phyloP scores from a whole-genome alignment of 2,888 invertebrate species.

The Chrysolina oricalcia region DNA sequence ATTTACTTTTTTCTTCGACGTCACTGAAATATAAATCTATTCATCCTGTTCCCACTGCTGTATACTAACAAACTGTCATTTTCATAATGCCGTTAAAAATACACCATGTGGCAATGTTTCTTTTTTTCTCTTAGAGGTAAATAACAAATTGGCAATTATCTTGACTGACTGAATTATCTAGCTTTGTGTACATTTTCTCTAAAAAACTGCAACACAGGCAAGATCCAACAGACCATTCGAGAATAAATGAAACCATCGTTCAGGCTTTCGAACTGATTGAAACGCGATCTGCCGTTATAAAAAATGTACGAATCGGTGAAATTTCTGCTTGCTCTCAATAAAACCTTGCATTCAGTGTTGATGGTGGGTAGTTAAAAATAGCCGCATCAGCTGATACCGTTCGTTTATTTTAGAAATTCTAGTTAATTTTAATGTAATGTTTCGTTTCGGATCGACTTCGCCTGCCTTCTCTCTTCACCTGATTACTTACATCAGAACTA shows the following conservation, averaged over 20 bases:
- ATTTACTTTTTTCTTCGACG: too few species aligned
- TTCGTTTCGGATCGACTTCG: slow-evolving; percentile 19
- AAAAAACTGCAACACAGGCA: background rate
- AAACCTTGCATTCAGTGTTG: slow-evolving; percentile 43
- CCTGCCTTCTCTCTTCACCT: slow-evolving; percentile 14
- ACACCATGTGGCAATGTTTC: too few species aligned
- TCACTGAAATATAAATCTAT: too few species aligned
- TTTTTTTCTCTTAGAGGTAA: background rate
- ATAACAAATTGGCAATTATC: background rate
- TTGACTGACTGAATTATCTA: background rate
- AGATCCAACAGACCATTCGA: background rate
- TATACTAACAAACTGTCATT: too few species aligned
- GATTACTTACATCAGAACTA: background rate
- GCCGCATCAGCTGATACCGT: slow-evolving; percentile 56
- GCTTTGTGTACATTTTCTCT: background rate
- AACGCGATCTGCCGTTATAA: background rate
- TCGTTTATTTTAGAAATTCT: slow-evolving; percentile 53
- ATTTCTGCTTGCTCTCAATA: slow-evolving; percentile 29
- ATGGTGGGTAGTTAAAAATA: slow-evolving; percentile 54
- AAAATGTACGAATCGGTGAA: slow-evolving; percentile 4
- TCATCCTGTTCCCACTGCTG: too few species aligned
- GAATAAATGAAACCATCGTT: background rate
- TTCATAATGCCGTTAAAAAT: too few species aligned
- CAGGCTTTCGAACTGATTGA: background rate
- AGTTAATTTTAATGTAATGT: slow-evolving; percentile 37